phyloP scores from a whole-genome alignment of 1,140 invertebrate species.

The Drosophila albomicans region DNA sequence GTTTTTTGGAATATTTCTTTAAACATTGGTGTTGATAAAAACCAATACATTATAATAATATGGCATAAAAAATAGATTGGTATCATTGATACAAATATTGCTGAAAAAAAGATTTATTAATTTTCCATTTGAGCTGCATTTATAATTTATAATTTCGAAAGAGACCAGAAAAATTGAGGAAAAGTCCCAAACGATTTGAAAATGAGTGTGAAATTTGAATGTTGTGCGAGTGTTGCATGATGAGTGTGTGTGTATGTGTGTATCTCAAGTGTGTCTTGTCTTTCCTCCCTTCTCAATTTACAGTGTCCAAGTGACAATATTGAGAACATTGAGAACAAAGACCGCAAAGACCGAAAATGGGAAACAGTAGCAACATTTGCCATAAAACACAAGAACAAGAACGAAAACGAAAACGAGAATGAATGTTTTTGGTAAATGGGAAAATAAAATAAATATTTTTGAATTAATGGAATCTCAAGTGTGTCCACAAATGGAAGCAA shows the following conservation, averaged over 20 bases:
- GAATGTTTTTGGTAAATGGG: conserved; percentile 36
- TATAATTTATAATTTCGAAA: not conserved
- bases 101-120: too few relatives aligned
- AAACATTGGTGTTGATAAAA: too few relatives aligned
- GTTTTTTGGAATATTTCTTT: too few relatives aligned
- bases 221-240: not conserved
- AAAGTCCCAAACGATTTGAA: not conserved
- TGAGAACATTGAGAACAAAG: conserved; percentile 16
- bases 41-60: too few relatives aligned
- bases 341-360: conserved; percentile 14
- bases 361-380: conserved; percentile 58
- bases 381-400: conserved; percentile 61
- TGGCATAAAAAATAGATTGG: too few relatives aligned
- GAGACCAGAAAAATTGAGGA: not conserved
- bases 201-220: conserved; percentile 1
- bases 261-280: conserved; percentile 30
- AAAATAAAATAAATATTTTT: conserved; percentile 72
- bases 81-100: too few relatives aligned
- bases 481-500: conserved; percentile 80
- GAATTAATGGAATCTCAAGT: conserved; percentile 83
- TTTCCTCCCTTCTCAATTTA: conserved; percentile 26
- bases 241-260: not conserved
- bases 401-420: conserved; percentile 19
- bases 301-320: conserved; percentile 66
- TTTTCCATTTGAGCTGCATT: not conserved